These are phyloP conservation scores for Petrosia ficiformis DNA, from an alignment of 37 sponge, comb jelly and placozoan species.

Conservation along the genomic window DNA sequence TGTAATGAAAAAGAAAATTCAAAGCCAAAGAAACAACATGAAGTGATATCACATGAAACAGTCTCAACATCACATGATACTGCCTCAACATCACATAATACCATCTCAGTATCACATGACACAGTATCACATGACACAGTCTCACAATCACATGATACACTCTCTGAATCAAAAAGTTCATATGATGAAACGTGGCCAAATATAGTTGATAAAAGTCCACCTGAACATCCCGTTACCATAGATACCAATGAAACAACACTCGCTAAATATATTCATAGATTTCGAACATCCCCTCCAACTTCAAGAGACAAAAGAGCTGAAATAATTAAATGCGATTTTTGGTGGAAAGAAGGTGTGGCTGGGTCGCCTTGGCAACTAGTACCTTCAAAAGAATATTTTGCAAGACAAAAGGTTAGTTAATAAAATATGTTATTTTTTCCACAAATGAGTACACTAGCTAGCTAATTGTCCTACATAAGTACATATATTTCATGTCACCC, in stretches of 20 bases:
- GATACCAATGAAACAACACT: not conserved
- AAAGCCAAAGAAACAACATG: no score
- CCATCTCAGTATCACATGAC: not conserved
- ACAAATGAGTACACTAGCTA: no score
- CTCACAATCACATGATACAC: not conserved
- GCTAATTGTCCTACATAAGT: no score
- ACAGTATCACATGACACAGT: not conserved
- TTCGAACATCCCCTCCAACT: constrained; percentile 35
- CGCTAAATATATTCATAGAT: constrained; percentile 39
- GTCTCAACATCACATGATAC: not conserved
- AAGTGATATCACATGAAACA: no score
- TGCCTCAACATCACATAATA: not conserved
- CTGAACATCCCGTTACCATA: not conserved
- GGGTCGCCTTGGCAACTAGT: no score
- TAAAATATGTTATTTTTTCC: no score
- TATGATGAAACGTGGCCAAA: not conserved
- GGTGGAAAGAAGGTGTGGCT: not conserved
- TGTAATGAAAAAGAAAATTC: no score
- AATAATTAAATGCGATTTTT: not conserved
- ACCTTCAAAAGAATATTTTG: no score
- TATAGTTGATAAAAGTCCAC: not conserved
- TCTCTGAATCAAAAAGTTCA: not conserved
- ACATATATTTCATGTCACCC: no score
- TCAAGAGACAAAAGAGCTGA: not conserved
- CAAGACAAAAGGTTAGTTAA: no score